Base-by-base conservation (phyloP, 2,797 vertebrate species). In the Pantherophis vulpinus region DNA sequence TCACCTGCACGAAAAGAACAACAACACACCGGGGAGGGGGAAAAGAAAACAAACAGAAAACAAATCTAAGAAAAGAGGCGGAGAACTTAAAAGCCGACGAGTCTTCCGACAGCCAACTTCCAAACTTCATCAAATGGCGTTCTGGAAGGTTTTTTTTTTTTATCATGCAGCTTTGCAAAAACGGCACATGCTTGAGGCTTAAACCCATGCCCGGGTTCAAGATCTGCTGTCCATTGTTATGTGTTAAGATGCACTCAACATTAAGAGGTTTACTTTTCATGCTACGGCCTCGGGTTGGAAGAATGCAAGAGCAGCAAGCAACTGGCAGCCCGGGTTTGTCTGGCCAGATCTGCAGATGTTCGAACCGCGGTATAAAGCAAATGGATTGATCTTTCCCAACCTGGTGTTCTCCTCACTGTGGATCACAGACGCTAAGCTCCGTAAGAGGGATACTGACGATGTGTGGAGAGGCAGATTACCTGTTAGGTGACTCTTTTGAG, bases 1-100 rank as follows among this genome's bases (percentile, higher is more conserved):
- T 99, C 94, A 99, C 99, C 99, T 99, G 95, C 94, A 93, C 91
- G 91, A 91, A 90, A 74, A 55, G 23, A 70, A 59, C 1, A 89
- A 87, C 0, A 92, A 87, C 47, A 90, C 90, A 56, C 90, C 92
- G 93, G 56, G 55, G 55, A 1, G 55, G 10, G 10, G 25, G 60
- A 2, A 4, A 1, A 29, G 0, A 29, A 61, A 1, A n/a, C 93
- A 1, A n/a, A 94, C 91, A 51, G n/a, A 87, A 58, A 92, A 90
- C n/a, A 90, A 95, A 56, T 90, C 63, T 60, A 0, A 8, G 88
- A 93, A 58, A 91, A 91, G 2, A 1, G 3, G 37, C 56, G 14
- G 42, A 29, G 61, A 47, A 47, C 0, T 5, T 25, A 25, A 93
- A 47, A 93, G 86, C 1, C 89, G 1, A 66, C 60, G 60, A 63